phyloP scores from a whole-genome alignment of 23 tunicate species.

The Oikopleura vanhoeffeni region DNA sequence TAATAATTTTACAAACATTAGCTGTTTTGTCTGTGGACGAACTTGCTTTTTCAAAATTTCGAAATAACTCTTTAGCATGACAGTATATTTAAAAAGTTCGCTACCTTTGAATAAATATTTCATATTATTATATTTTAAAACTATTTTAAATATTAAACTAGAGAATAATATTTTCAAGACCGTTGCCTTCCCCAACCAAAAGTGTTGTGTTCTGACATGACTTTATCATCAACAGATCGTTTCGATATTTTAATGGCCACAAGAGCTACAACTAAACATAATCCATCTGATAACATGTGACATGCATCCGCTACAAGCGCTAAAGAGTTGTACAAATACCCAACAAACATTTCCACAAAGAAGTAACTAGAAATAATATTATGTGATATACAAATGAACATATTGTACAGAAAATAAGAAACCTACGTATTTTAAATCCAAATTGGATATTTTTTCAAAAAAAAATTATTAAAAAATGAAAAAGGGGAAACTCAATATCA shows the following conservation, averaged over 20 bases:
- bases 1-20: too few relatives aligned
- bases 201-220: conserved; percentile 33
- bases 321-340: conserved; percentile 26
- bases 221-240: conserved; percentile 25
- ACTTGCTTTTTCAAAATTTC: too few relatives aligned
- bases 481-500: too few relatives aligned
- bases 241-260: conserved; percentile 71
- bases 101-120: conserved; percentile 1
- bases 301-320: conserved; percentile 94
- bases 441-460: too few relatives aligned
- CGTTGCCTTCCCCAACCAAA: conserved; percentile 99
- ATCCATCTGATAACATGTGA: conserved; percentile 89
- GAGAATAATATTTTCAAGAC: conserved; percentile 56
- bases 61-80: too few relatives aligned
- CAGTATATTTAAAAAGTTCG: neutral
- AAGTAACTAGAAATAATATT: conserved; percentile 38
- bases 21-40: too few relatives aligned
- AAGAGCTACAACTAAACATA: conserved; percentile 49
- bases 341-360: conserved; percentile 53
- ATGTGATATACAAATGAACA: too few relatives aligned
- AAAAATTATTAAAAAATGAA: too few relatives aligned
- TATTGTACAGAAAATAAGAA: too few relatives aligned
- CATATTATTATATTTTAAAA: neutral
- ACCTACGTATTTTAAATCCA: too few relatives aligned
- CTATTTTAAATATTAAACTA: neutral